A percentile compares a stretch with the other conserved stretches of the same genome.
Evolutionary conservation across 2,888 invertebrate species (phyloP).

Genomic region (Homarus gammarus): DNA sequence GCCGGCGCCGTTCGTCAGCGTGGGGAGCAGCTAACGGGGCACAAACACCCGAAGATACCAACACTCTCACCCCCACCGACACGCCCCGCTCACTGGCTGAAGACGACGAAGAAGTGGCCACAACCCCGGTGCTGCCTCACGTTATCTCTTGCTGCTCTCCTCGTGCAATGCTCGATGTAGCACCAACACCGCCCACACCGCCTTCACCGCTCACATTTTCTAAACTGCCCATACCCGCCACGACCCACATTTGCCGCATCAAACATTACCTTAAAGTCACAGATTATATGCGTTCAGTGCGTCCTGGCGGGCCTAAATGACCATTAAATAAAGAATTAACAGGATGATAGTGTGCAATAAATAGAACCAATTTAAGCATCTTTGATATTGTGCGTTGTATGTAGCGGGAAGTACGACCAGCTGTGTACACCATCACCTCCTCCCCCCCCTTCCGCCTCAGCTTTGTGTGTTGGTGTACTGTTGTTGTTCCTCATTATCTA

Average conservation of each 20-base stretch:
- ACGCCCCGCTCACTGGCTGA: slow-evolving; percentile 56
- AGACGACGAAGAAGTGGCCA: slow-evolving; percentile 41
- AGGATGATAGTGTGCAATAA: slow-evolving; percentile 15
- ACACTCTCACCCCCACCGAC: slow-evolving; percentile 57
- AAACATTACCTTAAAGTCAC: neutral
- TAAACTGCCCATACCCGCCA: slow-evolving; percentile 20
- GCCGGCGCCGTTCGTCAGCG: slow-evolving; percentile 53
- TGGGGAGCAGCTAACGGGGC: slow-evolving; percentile 29
- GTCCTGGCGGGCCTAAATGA: slow-evolving; percentile 39
- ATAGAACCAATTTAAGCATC: neutral
- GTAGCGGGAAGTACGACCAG: slow-evolving; percentile 10
- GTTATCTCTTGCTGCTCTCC: neutral
- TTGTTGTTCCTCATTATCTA: neutral
- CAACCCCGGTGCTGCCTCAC: slow-evolving; percentile 34
- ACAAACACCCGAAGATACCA: slow-evolving; percentile 57
- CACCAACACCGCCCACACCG: slow-evolving; percentile 30
- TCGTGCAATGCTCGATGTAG: slow-evolving; percentile 32
- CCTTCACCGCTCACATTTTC: neutral
- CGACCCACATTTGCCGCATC: slow-evolving; percentile 19
- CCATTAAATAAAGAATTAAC: slow-evolving; percentile 23
- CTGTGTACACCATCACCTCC: slow-evolving; percentile 8
- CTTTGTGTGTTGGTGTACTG: slow-evolving; percentile 4
- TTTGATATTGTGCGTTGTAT: neutral
- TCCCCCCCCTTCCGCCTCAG: no score
- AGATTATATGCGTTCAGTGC: neutral